A percentile compares a stretch with the other conserved stretches of the same genome.
Evolutionary conservation across 2,888 invertebrate species (phyloP).

Genomic region (Chrysina gloriosa): DNA sequence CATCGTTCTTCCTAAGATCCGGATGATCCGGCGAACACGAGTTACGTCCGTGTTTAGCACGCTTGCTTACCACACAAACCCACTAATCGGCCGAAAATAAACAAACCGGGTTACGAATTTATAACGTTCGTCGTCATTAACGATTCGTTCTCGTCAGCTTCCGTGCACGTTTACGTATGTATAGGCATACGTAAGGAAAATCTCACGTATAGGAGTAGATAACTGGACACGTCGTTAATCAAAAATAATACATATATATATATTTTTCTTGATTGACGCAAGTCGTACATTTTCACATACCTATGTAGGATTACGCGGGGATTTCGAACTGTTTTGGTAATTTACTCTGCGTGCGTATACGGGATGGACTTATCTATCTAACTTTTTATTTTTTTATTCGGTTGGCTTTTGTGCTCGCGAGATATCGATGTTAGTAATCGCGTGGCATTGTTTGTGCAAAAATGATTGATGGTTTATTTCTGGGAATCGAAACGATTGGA

Average conservation of each 20-base stretch:
- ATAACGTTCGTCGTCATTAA: not conserved
- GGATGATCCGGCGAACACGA: not conserved
- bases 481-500: not conserved
- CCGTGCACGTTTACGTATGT: no score
- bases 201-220: not conserved
- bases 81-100: constrained; percentile 8
- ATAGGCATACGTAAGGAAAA: no score
- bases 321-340: constrained; percentile 6
- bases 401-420: not conserved
- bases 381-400: not conserved
- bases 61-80: not conserved
- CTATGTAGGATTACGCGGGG: not conserved
- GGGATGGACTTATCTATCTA: not conserved
- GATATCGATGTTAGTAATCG: not conserved
- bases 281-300: not conserved
- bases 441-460: not conserved
- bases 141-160: not conserved
- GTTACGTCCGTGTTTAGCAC: not conserved
- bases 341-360: no score
- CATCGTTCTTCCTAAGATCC: not conserved
- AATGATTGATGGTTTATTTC: not conserved
- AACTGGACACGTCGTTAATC: not conserved
- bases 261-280: not conserved
- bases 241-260: constrained; percentile 11
- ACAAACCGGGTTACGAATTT: not conserved